phyloP scores from a whole-genome alignment of 2,797 vertebrate genomes.

The Sparidentex hasta region DNA sequence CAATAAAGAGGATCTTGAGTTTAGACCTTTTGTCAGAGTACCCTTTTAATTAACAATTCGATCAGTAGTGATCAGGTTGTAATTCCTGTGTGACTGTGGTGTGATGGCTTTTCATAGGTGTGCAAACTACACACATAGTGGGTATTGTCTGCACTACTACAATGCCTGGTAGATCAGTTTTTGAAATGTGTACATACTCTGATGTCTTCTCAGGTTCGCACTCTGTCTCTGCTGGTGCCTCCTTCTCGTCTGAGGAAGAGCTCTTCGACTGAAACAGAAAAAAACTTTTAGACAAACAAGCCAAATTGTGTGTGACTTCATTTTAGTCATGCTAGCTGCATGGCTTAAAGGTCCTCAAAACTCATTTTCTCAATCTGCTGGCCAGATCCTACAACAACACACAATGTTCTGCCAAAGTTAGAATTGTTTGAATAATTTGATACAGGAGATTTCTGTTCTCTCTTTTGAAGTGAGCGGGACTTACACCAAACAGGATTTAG shows the following conservation, averaged over 20 bases:
- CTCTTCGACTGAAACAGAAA: conserved; percentile 83
- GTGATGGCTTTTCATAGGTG: not conserved
- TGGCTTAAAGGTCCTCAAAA: not conserved
- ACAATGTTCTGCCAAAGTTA: not conserved
- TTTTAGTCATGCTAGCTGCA: not conserved
- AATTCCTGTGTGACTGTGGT: not conserved
- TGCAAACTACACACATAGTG: not conserved
- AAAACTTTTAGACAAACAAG: not conserved
- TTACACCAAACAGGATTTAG: not conserved
- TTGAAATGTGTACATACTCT: conserved; percentile 85
- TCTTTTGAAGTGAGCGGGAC: not conserved
- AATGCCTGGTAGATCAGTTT: not conserved
- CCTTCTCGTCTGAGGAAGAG: conserved; percentile 85
- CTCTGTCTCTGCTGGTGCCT: conserved; percentile 85
- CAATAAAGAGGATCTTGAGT: too few relatives aligned
- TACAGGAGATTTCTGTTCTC: not conserved
- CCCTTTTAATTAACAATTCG: not conserved
- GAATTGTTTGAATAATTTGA: not conserved
- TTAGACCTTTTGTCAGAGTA: not conserved
- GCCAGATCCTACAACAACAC: not conserved
- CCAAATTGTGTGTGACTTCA: not conserved
- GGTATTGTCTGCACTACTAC: not conserved
- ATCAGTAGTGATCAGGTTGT: not conserved
- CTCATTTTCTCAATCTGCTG: not conserved
- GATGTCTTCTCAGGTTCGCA: conserved; percentile 90